Conservation (phyloP, 2,888 invertebrate genomes). For the Lithophane ornitopus region DNA sequence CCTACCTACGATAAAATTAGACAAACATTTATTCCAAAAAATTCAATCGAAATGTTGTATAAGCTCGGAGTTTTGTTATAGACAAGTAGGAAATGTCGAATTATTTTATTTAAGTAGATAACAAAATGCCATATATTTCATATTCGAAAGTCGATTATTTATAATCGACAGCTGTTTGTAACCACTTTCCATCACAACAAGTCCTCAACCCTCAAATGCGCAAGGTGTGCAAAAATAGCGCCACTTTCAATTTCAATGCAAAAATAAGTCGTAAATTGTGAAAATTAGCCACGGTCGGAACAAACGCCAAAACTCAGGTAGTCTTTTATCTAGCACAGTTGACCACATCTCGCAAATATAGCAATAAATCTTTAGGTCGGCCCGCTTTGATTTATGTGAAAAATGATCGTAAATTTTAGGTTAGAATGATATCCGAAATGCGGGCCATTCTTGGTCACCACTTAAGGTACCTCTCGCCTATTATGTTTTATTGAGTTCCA, state of each 20-base stretch:
- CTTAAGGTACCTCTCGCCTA: conserved; percentile 78
- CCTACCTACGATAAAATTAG: background rate
- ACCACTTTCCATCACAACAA: conserved; percentile 20
- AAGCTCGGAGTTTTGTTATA: background rate
- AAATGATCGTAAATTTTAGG: conserved; percentile 90
- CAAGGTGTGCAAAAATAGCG: conserved; percentile 63
- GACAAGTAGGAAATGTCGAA: background rate
- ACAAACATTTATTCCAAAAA: conserved; percentile 1
- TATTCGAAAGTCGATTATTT: too few species aligned
- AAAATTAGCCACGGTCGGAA: conserved; percentile 73
- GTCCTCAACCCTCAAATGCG: conserved; percentile 47
- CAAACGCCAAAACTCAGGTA: conserved; percentile 78
- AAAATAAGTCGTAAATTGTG: conserved; percentile 80
- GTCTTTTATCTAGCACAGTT: conserved; percentile 78
- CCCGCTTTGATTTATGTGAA: conserved; percentile 90
- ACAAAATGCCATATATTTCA: too few species aligned
- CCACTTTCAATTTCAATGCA: conserved; percentile 81
- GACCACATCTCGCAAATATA: conserved; percentile 80
- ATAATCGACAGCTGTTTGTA: conserved; percentile 19
- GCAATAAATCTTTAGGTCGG: conserved; percentile 88
- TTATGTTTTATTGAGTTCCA: conserved; percentile 71
- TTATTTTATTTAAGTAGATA: background rate
- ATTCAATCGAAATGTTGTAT: background rate
- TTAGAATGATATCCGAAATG: conserved; percentile 81
- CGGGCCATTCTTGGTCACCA: conserved; percentile 74